Evolutionary conservation across 2,113 vertebrate species (phyloP), one percentile per base, ranked within the genome.

Genomic region (Mus pahari): DNA sequence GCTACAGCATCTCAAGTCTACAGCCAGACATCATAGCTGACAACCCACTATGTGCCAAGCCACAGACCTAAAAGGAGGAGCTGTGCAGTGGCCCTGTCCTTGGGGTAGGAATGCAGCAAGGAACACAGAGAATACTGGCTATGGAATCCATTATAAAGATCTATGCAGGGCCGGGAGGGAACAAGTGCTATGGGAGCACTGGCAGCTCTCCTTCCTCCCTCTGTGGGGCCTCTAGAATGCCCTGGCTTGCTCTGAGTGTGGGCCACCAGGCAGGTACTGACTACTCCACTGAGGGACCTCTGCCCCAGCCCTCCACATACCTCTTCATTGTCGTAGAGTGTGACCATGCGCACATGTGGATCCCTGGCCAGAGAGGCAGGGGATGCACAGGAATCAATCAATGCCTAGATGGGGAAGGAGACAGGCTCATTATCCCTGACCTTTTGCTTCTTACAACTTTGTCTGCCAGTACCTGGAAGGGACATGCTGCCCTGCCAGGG

Each of bases 271-370:
- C 16, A 39, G 42, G 31, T 55, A 1, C 26, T 1, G 28, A 45
- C 68, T 75, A 70, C 78, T 70, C 42, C 26, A 1, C 8, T 28
- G 48, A 87, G n/a, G 42, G 58, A 6, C 45, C 39, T 55, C 39
- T 39, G 24, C 70, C 68, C 78, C n/a, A 64, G 33, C 68, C 33
- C 39, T n/a, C 91, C 0, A 0, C 11, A 0, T 42, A 99, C 99
- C 99, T 99, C 99, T 95, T 99, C 99, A 0, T 99, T 99, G 98
- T 99, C 99, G 0, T 99, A 99, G 39, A 99, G 99, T 0, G 99
- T 98, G 6, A 99, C 97, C 99, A 99, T 98, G 87, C 99, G 99
- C 95, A 99, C 96, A 0, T 99, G 99, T 82, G 99, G 96, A 7
- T 99, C 99, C 68, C 95, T 92, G 45, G 96, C 97, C 88, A 99